Evolutionary conservation across 2,888 invertebrate genomes (phyloP).

Genomic region (Ichneumoninae sp.): DNA sequence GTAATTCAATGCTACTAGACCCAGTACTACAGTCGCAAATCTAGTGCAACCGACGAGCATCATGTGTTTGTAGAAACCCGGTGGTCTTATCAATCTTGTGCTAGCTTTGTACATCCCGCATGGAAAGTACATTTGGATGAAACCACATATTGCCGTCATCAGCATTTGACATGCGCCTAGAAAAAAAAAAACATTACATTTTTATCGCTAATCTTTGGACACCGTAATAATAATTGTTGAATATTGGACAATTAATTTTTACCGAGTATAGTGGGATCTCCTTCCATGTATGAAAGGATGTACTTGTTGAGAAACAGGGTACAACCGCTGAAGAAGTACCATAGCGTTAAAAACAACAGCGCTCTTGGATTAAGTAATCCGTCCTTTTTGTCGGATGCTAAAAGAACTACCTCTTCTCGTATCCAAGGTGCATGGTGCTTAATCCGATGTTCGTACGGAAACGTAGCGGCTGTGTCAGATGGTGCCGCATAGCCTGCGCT

Average conservation of each 20-base stretch:
- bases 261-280: slow-evolving; percentile 91
- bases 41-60: slow-evolving; percentile 90
- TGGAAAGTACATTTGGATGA: slow-evolving; percentile 90
- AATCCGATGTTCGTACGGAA: slow-evolving; percentile 73
- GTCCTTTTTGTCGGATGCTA: slow-evolving; percentile 80
- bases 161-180: slow-evolving; percentile 91
- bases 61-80: slow-evolving; percentile 91
- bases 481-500: slow-evolving; percentile 75
- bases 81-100: slow-evolving; percentile 86
- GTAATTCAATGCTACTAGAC: slow-evolving; percentile 90
- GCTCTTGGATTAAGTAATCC: slow-evolving; percentile 87
- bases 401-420: slow-evolving; percentile 76
- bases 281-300: slow-evolving; percentile 89
- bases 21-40: slow-evolving; percentile 90
- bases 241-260: slow-evolving; percentile 67
- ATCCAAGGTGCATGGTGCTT: slow-evolving; percentile 72
- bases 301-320: slow-evolving; percentile 92
- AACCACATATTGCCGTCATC: slow-evolving; percentile 90
- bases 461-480: slow-evolving; percentile 72
- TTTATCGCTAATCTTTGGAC: background rate
- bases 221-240: background rate
- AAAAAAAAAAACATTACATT: slow-evolving; percentile 4
- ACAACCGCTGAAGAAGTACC: slow-evolving; percentile 92
- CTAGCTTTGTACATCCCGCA: slow-evolving; percentile 90
- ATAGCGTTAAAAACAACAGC: slow-evolving; percentile 87